Evolutionary conservation across 2,113 vertebrate genomes (phyloP).

Genomic region (Sinocyclocheilus maitianheensis): DNA sequence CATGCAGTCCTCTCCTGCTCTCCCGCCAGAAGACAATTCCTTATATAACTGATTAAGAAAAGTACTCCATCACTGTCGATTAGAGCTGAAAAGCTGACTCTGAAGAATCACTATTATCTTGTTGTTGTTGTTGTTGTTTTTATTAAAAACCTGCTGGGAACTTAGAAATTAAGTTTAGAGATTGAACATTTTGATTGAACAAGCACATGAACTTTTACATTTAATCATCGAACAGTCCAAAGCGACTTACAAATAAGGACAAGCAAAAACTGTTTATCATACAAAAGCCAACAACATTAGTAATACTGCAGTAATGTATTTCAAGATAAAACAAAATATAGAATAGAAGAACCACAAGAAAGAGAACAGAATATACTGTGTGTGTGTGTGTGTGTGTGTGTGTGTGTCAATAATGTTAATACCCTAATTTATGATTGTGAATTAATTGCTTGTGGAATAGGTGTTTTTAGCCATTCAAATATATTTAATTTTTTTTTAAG

Average conservation of each 20-base stretch:
- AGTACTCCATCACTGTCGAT: background rate
- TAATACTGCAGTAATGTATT: background rate
- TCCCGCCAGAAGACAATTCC: background rate
- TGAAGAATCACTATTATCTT: background rate
- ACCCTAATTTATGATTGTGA: too few relatives aligned
- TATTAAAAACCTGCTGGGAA: background rate
- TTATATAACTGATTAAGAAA: constrained; percentile 39
- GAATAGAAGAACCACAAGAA: background rate
- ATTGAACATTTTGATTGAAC: background rate
- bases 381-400: too few relatives aligned
- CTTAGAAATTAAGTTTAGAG: background rate
- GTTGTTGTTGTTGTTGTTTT: background rate
- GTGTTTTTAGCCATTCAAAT: too few relatives aligned
- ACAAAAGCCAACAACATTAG: background rate
- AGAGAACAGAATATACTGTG: background rate
- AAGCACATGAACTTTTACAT: background rate
- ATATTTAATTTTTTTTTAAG: too few relatives aligned
- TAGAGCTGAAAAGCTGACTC: constrained; percentile 12
- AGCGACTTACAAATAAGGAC: background rate
- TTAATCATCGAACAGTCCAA: background rate
- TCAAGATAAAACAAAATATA: background rate
- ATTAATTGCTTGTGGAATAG: too few relatives aligned
- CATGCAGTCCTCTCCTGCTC: background rate
- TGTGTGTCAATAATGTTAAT: too few relatives aligned
- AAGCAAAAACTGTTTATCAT: background rate